Conservation (phyloP, 37 sponge, comb jelly and placozoan genomes). For the Chondrosia reniformis region DNA sequence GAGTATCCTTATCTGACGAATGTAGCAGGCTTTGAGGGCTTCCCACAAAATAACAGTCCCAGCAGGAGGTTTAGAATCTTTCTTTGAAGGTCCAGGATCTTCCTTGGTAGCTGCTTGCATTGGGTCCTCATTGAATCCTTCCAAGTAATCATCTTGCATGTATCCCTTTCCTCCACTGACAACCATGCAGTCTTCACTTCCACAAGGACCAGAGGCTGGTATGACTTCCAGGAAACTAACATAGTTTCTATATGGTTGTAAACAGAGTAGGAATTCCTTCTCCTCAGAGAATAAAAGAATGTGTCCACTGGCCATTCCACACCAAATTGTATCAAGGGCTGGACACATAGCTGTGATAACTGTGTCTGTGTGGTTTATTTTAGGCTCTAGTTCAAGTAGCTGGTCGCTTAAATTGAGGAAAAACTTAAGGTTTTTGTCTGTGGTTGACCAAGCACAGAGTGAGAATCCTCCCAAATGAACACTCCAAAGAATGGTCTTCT, state of each 20-base stretch:
- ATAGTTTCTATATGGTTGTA: conserved; percentile 61
- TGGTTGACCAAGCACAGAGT: conserved; percentile 70
- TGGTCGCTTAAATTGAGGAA: conserved; percentile 25
- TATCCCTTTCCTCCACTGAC: conserved; percentile 56
- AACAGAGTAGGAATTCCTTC: conserved; percentile 45
- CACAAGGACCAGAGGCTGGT: conserved; percentile 45
- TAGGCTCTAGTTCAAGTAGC: background rate
- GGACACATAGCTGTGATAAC: conserved; percentile 66
- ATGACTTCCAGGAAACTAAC: conserved; percentile 58
- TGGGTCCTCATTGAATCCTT: conserved; percentile 13
- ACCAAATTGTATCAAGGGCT: conserved; percentile 79
- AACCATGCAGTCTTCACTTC: conserved; percentile 61
- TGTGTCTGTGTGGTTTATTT: conserved; percentile 16
- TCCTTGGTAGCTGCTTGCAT: background rate
- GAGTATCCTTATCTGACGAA: conserved; percentile 42
- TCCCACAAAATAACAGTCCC: conserved; percentile 20
- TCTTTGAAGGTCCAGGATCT: background rate
- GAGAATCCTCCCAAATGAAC: conserved; percentile 46
- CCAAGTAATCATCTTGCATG: background rate
- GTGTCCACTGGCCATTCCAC: conserved; percentile 82
- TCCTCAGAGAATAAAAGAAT: conserved; percentile 66
- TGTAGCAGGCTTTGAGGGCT: conserved; percentile 23
- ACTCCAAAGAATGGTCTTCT: conserved; percentile 66
- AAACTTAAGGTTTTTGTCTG: conserved; percentile 31
- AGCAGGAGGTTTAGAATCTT: background rate